Conservation (phyloP, 2,888 invertebrate genomes). For the Cylindroiulus punctatus region DNA sequence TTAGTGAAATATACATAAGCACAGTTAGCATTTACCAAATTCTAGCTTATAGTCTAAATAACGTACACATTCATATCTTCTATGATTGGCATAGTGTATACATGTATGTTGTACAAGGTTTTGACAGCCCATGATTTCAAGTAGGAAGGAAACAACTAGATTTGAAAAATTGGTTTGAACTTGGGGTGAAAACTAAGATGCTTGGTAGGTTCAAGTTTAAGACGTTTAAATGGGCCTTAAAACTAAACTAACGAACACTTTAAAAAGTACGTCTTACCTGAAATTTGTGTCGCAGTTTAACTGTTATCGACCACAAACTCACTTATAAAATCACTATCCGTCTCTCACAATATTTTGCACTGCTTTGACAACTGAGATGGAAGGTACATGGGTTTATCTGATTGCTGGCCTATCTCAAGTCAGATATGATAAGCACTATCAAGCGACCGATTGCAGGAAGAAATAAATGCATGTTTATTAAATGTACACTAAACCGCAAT, state of each 20-base stretch:
- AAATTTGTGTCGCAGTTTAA: slow-evolving; percentile 24
- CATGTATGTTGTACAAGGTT: too few relatives aligned
- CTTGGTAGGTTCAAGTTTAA: too few relatives aligned
- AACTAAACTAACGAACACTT: neutral
- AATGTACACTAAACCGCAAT: neutral
- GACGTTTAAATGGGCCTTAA: neutral
- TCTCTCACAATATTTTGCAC: neutral
- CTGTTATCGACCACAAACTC: neutral
- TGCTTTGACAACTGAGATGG: neutral
- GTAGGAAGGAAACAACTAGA: too few relatives aligned
- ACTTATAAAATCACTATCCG: neutral
- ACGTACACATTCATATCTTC: too few relatives aligned
- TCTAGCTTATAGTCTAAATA: too few relatives aligned
- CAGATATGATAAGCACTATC: neutral
- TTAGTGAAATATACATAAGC: too few relatives aligned
- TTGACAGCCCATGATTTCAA: too few relatives aligned
- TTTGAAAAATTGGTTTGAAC: too few relatives aligned
- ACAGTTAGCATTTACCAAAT: too few relatives aligned
- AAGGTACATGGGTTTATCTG: neutral
- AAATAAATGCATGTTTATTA: neutral
- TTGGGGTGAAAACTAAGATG: neutral
- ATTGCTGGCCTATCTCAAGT: neutral
- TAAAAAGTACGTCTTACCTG: slow-evolving; percentile 34
- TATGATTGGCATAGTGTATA: too few relatives aligned
- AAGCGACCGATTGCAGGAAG: neutral